phyloP scores from a whole-genome alignment of 2,113 vertebrate genomes.

The Seriola rivoliana region DNA sequence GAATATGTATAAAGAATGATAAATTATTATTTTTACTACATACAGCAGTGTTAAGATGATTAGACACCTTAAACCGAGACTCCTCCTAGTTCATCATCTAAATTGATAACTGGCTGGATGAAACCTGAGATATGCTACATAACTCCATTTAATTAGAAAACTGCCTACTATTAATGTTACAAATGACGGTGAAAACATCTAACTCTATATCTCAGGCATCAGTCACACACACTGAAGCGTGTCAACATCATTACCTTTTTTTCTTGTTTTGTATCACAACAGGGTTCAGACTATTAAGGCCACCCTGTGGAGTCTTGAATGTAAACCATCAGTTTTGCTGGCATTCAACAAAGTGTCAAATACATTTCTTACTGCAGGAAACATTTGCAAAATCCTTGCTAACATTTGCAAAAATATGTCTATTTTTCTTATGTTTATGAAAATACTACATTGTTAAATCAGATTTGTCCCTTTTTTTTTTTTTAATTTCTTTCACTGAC shows the following conservation, averaged over 20 bases:
- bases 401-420: no score
- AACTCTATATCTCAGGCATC: constrained; percentile 1
- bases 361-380: not conserved
- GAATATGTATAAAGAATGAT: no score
- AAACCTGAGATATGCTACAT: not conserved
- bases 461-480: not conserved
- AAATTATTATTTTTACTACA: not conserved
- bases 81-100: not conserved
- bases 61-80: not conserved
- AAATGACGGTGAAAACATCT: constrained; percentile 16
- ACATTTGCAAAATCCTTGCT: not conserved
- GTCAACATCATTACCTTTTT: constrained; percentile 10
- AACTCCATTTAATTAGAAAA: constrained; percentile 6
- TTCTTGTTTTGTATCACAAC: constrained; percentile 1
- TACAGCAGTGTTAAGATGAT: not conserved
- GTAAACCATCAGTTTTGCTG: not conserved
- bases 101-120: not conserved
- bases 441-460: not conserved
- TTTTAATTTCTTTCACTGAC: not conserved
- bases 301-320: not conserved
- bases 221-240: constrained; percentile 17
- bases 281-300: constrained; percentile 21
- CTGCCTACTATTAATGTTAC: not conserved
- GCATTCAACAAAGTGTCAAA: not conserved
- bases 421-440: not conserved